Percentiles rank a stretch among this genome's conserved stretches.
Conservation (phyloP, 1,140 invertebrate genomes). For the Cecropterus lyciades region DNA sequence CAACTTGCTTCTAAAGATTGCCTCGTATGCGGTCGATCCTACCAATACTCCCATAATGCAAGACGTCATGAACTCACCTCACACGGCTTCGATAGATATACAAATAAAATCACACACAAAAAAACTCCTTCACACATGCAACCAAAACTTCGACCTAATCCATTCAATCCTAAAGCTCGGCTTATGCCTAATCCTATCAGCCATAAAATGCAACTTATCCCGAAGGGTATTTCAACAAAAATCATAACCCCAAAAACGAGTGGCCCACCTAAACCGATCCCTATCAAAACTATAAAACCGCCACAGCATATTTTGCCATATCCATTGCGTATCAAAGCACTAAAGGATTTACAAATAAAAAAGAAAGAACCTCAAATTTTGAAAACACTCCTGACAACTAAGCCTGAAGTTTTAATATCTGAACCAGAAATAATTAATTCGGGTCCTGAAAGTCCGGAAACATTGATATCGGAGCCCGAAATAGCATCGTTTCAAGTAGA, state of each 20-base stretch:
- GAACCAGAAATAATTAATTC: conserved; percentile 80
- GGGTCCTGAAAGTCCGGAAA: conserved; percentile 78
- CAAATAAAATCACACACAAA: conserved; percentile 75
- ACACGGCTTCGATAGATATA: conserved; percentile 81
- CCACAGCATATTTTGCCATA: conserved; percentile 73
- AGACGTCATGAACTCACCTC: conserved; percentile 79
- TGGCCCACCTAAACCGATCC: conserved; percentile 69
- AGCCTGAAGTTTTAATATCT: conserved; percentile 74
- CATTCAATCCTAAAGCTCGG: conserved; percentile 78
- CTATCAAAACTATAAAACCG: conserved; percentile 60
- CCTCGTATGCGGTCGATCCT: conserved; percentile 77
- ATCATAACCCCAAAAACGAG: conserved; percentile 60
- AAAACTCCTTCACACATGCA: conserved; percentile 60
- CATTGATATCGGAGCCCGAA: conserved; percentile 81
- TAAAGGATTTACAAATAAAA: conserved; percentile 79
- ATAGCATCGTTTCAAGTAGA: conserved; percentile 81
- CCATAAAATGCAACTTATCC: conserved; percentile 73
- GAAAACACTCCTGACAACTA: conserved; percentile 76
- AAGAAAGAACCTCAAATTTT: conserved; percentile 82
- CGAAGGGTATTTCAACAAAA: conserved; percentile 62
- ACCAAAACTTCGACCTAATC: conserved; percentile 77
- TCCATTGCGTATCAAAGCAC: conserved; percentile 74
- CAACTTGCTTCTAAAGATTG: conserved; percentile 81
- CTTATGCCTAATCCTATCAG: conserved; percentile 77
- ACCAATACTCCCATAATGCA: conserved; percentile 82